Evolutionary conservation across 2,113 vertebrate genomes (phyloP), one percentile per base, ranked within the genome.

Genomic region (Sakesphorus luctuosus): DNA sequence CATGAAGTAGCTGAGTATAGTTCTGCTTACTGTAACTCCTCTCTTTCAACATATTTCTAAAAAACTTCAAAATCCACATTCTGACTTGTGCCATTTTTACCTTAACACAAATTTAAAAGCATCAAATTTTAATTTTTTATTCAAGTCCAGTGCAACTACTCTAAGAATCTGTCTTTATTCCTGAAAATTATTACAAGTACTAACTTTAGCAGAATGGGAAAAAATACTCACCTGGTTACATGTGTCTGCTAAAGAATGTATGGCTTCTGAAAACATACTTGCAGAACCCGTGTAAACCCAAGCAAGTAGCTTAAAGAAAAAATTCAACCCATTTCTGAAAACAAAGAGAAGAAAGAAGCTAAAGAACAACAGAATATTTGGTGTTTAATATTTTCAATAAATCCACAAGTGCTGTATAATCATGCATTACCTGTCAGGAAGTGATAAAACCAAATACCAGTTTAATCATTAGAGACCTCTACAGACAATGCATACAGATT

Each of bases 231-330:
- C 99, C 98, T 99, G 99, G 96, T 99, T 99, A 96, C 99, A 99
- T 73, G 99, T 99, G 97, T 99, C 99, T 56, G 99, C 99, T 97
- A 99, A 97, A 83, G 99, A 99, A 96, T 99, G 99, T 96, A 99
- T 98, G 91, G 99, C 99, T 98, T 99, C 99, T 20, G 99, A 99
- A 96, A 99, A 99, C 99, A 99, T 99, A 96, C 99, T 99, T 52
- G 99, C 99, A 84, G 99, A 99, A 94, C 99, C 99, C 6, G 99
- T 99, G 97, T 99, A 99, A 97, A 99, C 98, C 99, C 99, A 99
- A 24, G 99, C 99, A 97, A 99, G 98, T 33, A 99, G 98, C 95
- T 99, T 99, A 96, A 99, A 99, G 98, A 99, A 97, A 97, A 99
- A 99, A 95, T 99, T 99, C 97, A 99, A 98, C 14, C 99, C 99